Conservation (phyloP, 2,797 vertebrate genomes). For the Gastrophryne carolinensis region DNA sequence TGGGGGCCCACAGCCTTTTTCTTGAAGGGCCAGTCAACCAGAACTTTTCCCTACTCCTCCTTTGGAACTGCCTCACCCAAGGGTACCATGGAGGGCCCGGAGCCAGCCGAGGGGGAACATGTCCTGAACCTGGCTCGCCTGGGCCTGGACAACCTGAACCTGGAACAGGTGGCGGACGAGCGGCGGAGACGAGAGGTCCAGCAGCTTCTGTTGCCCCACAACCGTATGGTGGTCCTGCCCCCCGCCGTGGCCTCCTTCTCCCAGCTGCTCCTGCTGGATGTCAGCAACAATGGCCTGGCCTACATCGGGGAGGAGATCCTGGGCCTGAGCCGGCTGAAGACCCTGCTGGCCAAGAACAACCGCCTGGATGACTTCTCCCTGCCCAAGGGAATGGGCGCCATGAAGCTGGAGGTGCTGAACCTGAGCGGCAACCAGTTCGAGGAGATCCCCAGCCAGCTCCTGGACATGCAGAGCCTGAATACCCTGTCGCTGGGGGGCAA, state of each 20-base stretch:
- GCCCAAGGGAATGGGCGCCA: constrained; percentile 81
- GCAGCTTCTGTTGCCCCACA: constrained; percentile 80
- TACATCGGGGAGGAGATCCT: constrained; percentile 79
- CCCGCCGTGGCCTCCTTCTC: constrained; percentile 73
- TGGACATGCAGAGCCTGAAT: constrained; percentile 79
- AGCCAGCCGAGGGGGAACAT: constrained; percentile 63
- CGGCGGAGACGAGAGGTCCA: constrained; percentile 70
- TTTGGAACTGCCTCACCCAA: neutral
- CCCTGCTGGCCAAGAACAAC: constrained; percentile 93
- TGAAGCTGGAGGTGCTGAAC: constrained; percentile 87
- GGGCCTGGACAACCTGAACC: constrained; percentile 64
- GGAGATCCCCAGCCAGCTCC: constrained; percentile 81
- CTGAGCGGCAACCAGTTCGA: constrained; percentile 92
- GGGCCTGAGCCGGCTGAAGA: constrained; percentile 74
- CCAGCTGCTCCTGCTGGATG: constrained; percentile 84
- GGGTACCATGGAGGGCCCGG: constrained; percentile 46
- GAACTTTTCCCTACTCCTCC: too few species aligned
- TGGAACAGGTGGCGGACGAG: constrained; percentile 68
- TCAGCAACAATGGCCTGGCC: constrained; percentile 85
- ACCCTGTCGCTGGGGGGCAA: constrained; percentile 93
- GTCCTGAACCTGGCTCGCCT: constrained; percentile 77
- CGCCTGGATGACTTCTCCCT: constrained; percentile 84
- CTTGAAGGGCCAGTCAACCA: too few species aligned
- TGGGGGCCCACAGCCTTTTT: neutral
- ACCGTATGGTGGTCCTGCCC: constrained; percentile 74